Evolutionary conservation across 2,113 vertebrate genomes (phyloP), one percentile per base, ranked within the genome.

Genomic region (Pipra filicauda): DNA sequence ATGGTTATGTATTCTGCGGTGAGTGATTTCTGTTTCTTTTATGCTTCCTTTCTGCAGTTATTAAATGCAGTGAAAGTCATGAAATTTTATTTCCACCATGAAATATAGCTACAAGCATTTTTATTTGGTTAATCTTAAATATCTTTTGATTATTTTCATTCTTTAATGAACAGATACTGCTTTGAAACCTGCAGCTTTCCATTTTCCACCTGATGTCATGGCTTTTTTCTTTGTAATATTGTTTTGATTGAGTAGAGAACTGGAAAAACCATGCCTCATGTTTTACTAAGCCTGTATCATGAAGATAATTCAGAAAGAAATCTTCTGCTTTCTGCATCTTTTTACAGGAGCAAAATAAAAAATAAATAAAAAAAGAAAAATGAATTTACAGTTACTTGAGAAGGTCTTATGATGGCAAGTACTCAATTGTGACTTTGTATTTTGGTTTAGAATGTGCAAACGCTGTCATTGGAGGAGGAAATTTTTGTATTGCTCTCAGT

Each of bases 1-100:
- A 96, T 98, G 96, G 95, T 98, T 90, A 97, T 98, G 93, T 99
- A 98, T 96, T 98, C 98, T 54, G 97, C 97, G 48, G 98, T 99
- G 93, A 98, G 98, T 98, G 49, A 41, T 79, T 75, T 66, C 61
- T 46, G 21, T 43, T 96, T 57, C 33, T 70, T 79, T 59, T 65
- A 43, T 12, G 26, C 13, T 81, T 69, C 18, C 33, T 54, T 95
- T 89, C 76, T 88, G 35, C 14, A 58, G 44, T 49, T 93, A 72
- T 33, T 78, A 76, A 82, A 89, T 43, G 21, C 37, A 73, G 8
- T 49, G 49, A 85, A 76, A 92, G 30, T n/a, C 17, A 35, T 4
- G 35, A 74, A 88, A 57, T 43, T 57, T 59, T 54, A 69, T 75
- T 91, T 65, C 37, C 46, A 61, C 35, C 44, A 79, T 52, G 21